Percentiles rank a stretch among this genome's conserved stretches.
Conservation (phyloP, 2,113 vertebrate genomes). For the Meleagris gallopavo region DNA sequence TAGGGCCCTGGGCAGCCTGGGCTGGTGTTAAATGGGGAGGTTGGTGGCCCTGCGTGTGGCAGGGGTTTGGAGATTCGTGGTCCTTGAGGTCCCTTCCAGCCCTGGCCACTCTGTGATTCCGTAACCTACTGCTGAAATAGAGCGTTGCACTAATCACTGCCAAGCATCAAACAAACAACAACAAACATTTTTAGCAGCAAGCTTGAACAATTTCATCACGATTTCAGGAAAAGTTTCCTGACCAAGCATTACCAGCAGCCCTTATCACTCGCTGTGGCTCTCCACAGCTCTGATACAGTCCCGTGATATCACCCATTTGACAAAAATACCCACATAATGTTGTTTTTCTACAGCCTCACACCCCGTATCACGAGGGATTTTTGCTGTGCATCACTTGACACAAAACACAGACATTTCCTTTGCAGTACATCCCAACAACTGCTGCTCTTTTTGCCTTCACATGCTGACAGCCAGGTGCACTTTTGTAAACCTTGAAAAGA, state of each 20-base stretch:
- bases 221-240: not conserved
- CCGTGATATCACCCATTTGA: too few species aligned
- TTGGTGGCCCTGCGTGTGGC: too few species aligned
- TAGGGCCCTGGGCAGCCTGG: too few species aligned
- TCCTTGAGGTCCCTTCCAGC: too few species aligned
- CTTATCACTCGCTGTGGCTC: not conserved
- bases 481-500: slow-evolving; percentile 18
- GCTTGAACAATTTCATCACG: not conserved
- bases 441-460: not conserved
- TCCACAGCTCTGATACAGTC: not conserved
- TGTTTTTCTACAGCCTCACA: not conserved
- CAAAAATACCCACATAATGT: not conserved
- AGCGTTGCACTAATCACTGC: not conserved
- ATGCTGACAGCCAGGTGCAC: not conserved
- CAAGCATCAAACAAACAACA: not conserved
- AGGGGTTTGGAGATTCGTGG: too few species aligned
- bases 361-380: not conserved
- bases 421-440: not conserved
- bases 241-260: not conserved
- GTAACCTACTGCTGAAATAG: not conserved
- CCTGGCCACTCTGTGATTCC: too few species aligned
- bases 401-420: not conserved
- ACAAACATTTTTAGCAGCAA: not conserved
- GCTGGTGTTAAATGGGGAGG: too few species aligned
- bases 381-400: not conserved